Base-by-base conservation (phyloP, 2,113 vertebrate genomes). In the Engraulis encrasicolus region DNA sequence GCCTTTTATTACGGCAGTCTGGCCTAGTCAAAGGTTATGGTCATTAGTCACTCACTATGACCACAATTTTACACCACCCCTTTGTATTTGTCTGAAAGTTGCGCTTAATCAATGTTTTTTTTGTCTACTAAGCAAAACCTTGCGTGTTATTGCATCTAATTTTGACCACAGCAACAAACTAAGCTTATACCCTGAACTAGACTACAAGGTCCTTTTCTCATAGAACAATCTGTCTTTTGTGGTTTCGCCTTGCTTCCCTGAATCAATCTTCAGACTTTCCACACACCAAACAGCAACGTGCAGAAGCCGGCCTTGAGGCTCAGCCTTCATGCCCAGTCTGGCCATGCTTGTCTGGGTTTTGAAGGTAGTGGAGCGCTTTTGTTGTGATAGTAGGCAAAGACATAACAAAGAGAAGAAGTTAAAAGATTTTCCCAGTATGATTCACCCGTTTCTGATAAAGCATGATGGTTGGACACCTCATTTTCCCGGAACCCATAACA, bases 221-320 rank as follows among this genome's bases (percentile, higher is more conserved):
- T 36, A 77, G 40, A 78, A 81, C 79, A 78, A 12, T 50, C 38
- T 78, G 66, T 77, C 19, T 66, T 78, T 9, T 52, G 81, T 49
- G 19, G 81, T 84, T 84, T 77, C n/a, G 45, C 66, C 31, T 74
- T 12, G 12, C 34, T 74, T 74, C 31, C 19, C 27, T 6, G 9
- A 74, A 34, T 74, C 78, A 85, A 83, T 54, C 54, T 38, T 9
- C 38, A 1, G 17, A 58, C 31, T 6, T 45, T 48, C 78, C 50
- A n/a, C n/a, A n/a, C n/a, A 49, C 23, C n/a, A 48, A 49, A 23
- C 27, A 34, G 36, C 6, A 23, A n/a, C n/a, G 38, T 14, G 6
- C 23, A 18, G 79, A 18, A 79, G n/a, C 49, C 80, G 66, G 66
- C 17, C 66, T 85, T 71, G 77, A 27, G 49, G 38, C 61, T 36